A percentile compares a stretch with the other conserved stretches of the same genome.
phyloP scores from a whole-genome alignment of 2,888 invertebrate genomes.

The Clitarchus hookeri region DNA sequence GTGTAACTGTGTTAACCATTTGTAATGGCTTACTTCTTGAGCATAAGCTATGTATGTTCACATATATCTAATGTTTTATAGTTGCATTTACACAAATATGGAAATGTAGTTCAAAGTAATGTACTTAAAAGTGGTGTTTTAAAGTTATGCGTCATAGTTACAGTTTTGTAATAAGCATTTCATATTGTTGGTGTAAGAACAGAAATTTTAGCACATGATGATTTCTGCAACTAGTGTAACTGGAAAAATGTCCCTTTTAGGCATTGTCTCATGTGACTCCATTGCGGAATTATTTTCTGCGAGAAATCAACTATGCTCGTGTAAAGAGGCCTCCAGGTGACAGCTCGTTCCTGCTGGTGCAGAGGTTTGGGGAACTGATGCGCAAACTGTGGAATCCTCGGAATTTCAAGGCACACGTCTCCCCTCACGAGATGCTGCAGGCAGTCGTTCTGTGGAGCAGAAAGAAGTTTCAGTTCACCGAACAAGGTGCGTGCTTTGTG shows the following conservation, averaged over 20 bases:
- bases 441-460: constrained; percentile 96
- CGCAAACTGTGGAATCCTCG: constrained; percentile 98
- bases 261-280: constrained; percentile 95
- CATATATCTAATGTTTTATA: too few species aligned
- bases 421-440: constrained; percentile 99
- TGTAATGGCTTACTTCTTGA: too few species aligned
- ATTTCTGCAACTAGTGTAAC: neutral
- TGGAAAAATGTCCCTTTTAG: constrained; percentile 55
- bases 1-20: too few species aligned
- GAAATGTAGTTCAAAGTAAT: too few species aligned
- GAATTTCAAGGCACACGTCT: constrained; percentile 99
- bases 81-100: too few species aligned
- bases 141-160: too few species aligned
- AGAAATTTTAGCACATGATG: too few species aligned
- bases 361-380: constrained; percentile 92
- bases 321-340: constrained; percentile 95
- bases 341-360: constrained; percentile 87
- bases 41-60: too few species aligned
- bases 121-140: too few species aligned
- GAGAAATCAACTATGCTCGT: constrained; percentile 88
- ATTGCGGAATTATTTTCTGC: constrained; percentile 90
- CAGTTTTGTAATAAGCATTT: neutral
- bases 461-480: constrained; percentile 96
- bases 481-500: constrained; percentile 72
- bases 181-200: neutral